Base-by-base conservation (phyloP, 2,888 invertebrate genomes). In the Agrochola lychnidis region DNA sequence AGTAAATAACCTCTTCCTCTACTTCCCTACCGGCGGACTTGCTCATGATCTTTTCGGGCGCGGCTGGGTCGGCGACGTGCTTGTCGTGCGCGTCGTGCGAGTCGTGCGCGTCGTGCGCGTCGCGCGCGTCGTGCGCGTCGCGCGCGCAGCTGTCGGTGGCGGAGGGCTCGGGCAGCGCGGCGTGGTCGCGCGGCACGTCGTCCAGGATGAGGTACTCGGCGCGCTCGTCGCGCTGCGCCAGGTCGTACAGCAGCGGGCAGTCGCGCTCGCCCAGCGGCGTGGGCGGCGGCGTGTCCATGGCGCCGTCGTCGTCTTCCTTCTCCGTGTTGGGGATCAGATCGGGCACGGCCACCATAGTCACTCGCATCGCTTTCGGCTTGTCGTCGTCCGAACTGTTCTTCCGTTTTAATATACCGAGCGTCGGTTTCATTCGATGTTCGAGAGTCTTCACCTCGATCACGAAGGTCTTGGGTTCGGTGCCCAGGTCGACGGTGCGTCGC, bases 401-500 rank as follows among this genome's bases (percentile, higher is more conserved):
- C 2, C 93, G 90, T 82, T 93, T 93, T 25, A 96, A 84, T 69
- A 96, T 92, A 1, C 96, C 95, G 7, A 94, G 90, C 81, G 94
- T 91, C 85, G 97, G 95, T 73, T 87, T 92, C 93, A 92, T 95
- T n/a, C 94, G 92, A 73, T 94, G 94, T 87, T 95, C 95, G 36
- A 94, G 86, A 63, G 92, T 94, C 76, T 91, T 93, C 72, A 94
- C 95, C 78, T 96, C 94, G 36, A 96, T 89, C 14, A 96, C 95
- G 85, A 96, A 96, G 1, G 96, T 96, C 71, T 88, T 90, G 14
- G 96, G 95, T 79, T 95, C 95, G 1, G 91, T 86, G 12, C 94
- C 94, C 22, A 95, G 88, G 72, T 93, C 91, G 0, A 93, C 89
- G 0, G 93, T 87, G 36, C 87, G 87, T 6, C 90, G 85, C 63